Conservation (phyloP, 2,888 invertebrate genomes). For the Agriotes lineatus region DNA sequence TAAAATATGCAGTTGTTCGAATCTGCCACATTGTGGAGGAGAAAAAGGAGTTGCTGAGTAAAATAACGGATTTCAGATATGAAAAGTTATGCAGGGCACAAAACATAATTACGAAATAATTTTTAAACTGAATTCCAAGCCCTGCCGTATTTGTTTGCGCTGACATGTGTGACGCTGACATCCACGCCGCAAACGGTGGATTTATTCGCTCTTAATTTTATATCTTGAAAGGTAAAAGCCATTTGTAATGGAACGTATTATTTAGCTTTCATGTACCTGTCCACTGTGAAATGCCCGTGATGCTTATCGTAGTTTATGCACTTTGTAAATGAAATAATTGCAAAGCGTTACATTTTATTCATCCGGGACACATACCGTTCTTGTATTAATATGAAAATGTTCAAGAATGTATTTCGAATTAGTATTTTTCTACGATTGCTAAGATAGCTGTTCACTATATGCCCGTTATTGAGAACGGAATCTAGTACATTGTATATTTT, state of each 20-base stretch:
- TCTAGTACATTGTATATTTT: no score
- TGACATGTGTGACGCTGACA: conserved; percentile 19
- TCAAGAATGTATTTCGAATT: no score
- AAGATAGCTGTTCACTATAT: no score
- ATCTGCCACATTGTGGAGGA: conserved; percentile 25
- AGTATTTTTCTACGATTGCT: no score
- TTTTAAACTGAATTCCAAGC: conserved; percentile 14
- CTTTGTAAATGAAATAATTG: no score
- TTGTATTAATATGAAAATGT: no score
- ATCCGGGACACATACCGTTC: no score
- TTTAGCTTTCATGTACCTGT: no score
- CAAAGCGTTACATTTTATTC: no score
- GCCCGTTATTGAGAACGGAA: no score
- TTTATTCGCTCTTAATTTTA: conserved; percentile 26
- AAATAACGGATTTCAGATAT: conserved; percentile 25
- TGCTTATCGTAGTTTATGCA: no score
- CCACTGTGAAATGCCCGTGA: no score
- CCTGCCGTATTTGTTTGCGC: conserved; percentile 3
- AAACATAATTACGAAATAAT: conserved; percentile 18
- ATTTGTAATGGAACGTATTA: conserved; percentile 8
- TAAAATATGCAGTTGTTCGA: conserved; percentile 36
- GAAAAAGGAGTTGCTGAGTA: conserved; percentile 20
- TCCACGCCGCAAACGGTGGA: neutral
- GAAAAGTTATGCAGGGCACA: conserved; percentile 21
- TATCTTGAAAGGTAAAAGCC: conserved; percentile 17